Evolutionary conservation across 2,113 vertebrate species (phyloP), one percentile per base, ranked within the genome.

Genomic region (Arothron firmamentum): DNA sequence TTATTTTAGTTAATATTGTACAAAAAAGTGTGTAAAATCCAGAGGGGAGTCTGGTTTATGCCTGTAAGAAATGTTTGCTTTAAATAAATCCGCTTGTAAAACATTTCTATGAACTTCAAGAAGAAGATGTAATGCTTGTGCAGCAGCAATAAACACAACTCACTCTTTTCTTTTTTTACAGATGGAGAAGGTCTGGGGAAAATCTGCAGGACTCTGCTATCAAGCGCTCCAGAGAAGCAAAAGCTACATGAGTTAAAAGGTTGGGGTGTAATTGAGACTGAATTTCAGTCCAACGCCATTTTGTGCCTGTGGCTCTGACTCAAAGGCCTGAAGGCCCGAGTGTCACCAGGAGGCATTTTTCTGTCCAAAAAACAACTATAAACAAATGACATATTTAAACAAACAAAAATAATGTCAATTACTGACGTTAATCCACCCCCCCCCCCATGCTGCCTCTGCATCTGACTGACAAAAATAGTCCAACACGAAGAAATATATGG

Each of bases 221-320:
- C 43, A 45, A 17, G 17, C 14, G 5, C 10, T 45, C 12, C 43
- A 45, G 43, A 45, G 43, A 17, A 45, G 13, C 17, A 1, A n/a
- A 51, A 0, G n/a, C 17, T 38, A 21, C 8, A 11, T 2, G n/a
- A 14, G 3, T 51, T 20, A 54, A 5, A 17, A 6, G 2, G 43
- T 17, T 45, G 15, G 8, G 12, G 17, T 21, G 69, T 60, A 66
- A 69, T 52, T 64, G 54, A 67, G 62, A 64, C 20, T 64, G 59
- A 45, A 73, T 69, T 59, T 79, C 41, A 56, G 46, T 63, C 50
- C 61, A 51, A 61, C 65, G 69, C 82, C 83, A 85, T 86, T 87
- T 84, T 84, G 75, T 78, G 58, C 51, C 55, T 54, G 61, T 46
- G 64, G 57, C 55, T 63, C 1, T 51, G 52, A 63, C 17, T 13